These are phyloP conservation scores for Cephus cinctus DNA, from an alignment of 1,140 invertebrate genomes.

Conservation along the genomic window DNA sequence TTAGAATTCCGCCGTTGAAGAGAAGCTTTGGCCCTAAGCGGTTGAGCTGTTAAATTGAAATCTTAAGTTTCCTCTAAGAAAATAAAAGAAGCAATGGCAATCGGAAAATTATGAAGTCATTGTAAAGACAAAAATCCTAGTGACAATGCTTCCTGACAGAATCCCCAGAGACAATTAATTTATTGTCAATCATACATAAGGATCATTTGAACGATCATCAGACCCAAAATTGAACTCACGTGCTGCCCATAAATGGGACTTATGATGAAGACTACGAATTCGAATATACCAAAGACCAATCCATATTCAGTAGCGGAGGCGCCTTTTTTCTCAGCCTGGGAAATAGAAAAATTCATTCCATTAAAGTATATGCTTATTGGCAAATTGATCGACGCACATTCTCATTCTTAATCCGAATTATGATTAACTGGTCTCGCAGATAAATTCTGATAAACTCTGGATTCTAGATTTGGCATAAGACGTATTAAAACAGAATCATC, in stretches of 20 bases:
- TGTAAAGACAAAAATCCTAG: constrained; percentile 5
- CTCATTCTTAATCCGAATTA: background rate
- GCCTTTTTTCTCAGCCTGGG: constrained; percentile 82
- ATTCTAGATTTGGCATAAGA: too few species aligned
- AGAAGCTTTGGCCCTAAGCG: constrained; percentile 80
- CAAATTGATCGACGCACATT: background rate
- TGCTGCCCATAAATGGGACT: constrained; percentile 87
- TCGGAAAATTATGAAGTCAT: too few species aligned
- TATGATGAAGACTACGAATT: constrained; percentile 86
- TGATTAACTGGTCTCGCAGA: background rate
- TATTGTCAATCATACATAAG: too few species aligned
- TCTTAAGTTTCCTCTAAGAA: background rate
- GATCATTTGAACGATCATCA: too few species aligned
- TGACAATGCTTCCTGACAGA: too few species aligned
- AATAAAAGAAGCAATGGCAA: too few species aligned
- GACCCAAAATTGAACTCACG: too few species aligned
- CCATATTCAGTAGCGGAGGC: constrained; percentile 85
- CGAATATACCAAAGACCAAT: constrained; percentile 89
- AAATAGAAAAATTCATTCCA: constrained; percentile 19
- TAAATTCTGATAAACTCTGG: constrained; percentile 12
- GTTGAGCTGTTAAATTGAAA: constrained; percentile 62
- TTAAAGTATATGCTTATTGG: background rate
- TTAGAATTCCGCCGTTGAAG: constrained; percentile 85
- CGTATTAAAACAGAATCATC: too few species aligned
- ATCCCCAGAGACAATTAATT: too few species aligned